A percentile compares a stretch with the other conserved stretches of the same genome.
Evolutionary conservation across 2,113 vertebrate genomes (phyloP).

Genomic region (Columbina picui): DNA sequence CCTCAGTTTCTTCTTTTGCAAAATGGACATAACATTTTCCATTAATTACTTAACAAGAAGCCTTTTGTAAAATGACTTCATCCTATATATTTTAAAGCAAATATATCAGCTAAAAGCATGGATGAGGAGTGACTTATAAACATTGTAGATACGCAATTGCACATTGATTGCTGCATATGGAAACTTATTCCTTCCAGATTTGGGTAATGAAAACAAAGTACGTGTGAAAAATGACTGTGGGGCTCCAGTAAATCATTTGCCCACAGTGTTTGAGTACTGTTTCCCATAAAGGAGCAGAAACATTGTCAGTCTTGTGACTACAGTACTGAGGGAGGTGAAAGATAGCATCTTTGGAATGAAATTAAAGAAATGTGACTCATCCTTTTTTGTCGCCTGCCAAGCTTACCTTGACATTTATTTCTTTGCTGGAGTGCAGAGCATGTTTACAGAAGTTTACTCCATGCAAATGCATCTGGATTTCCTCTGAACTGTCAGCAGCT

Average conservation of each 20-base stretch:
- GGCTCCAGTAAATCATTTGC: conserved; percentile 22
- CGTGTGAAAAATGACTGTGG: conserved; percentile 66
- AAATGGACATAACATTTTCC: not conserved
- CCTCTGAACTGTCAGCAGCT: conserved; percentile 66
- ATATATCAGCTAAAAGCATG: not conserved
- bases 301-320: conserved; percentile 58
- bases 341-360: conserved; percentile 80
- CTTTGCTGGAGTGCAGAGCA: conserved; percentile 62
- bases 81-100: not conserved
- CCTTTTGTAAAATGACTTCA: not conserved
- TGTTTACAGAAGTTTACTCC: conserved; percentile 77
- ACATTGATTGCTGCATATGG: conserved; percentile 49
- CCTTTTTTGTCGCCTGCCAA: conserved; percentile 70
- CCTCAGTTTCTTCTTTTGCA: not conserved
- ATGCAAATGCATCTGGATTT: conserved; percentile 80
- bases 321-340: conserved; percentile 73
- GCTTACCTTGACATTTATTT: conserved; percentile 87
- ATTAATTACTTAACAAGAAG: not conserved
- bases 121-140: not conserved
- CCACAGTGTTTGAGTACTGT: conserved; percentile 23
- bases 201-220: conserved; percentile 70
- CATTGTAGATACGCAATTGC: not conserved
- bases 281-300: conserved; percentile 79
- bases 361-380: conserved; percentile 79
- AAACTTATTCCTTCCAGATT: conserved; percentile 57